These are phyloP conservation scores for Cecropterus lyciades DNA, from an alignment of 1,140 invertebrate species.

Conservation along the genomic window DNA sequence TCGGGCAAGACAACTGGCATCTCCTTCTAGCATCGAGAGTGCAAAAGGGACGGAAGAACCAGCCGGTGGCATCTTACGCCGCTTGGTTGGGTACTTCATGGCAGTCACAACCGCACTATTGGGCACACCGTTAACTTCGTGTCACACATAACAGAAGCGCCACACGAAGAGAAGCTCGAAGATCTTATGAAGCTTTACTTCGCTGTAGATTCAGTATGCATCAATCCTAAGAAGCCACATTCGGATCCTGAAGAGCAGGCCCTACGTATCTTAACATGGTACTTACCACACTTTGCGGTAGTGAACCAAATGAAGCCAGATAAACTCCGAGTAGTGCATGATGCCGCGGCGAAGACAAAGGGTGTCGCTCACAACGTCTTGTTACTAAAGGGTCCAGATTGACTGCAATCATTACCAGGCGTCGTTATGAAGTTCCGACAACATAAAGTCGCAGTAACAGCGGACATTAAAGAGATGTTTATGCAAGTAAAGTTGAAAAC, in stretches of 20 bases:
- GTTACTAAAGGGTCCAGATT: no score
- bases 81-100: conserved; percentile 45
- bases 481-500: no score
- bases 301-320: no score
- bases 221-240: conserved; percentile 1
- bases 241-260: conserved; percentile 15
- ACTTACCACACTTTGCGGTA: no score
- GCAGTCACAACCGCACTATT: conserved; percentile 9
- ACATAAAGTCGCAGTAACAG: no score
- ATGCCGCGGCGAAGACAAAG: no score
- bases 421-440: no score
- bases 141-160: not conserved
- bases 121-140: conserved; percentile 13
- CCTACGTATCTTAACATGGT: conserved; percentile 1
- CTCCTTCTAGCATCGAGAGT: conserved; percentile 29
- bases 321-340: no score
- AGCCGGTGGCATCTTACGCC: conserved; percentile 42
- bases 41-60: conserved; percentile 12
- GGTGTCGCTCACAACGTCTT: no score
- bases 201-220: conserved; percentile 4
- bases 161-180: not conserved
- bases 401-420: no score
- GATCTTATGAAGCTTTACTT: conserved; percentile 9
- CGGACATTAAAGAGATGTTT: no score
- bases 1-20: conserved; percentile 43